These are phyloP conservation scores for Sclerurus mexicanus DNA, from an alignment of 2,113 vertebrate species.

Conservation along the genomic window DNA sequence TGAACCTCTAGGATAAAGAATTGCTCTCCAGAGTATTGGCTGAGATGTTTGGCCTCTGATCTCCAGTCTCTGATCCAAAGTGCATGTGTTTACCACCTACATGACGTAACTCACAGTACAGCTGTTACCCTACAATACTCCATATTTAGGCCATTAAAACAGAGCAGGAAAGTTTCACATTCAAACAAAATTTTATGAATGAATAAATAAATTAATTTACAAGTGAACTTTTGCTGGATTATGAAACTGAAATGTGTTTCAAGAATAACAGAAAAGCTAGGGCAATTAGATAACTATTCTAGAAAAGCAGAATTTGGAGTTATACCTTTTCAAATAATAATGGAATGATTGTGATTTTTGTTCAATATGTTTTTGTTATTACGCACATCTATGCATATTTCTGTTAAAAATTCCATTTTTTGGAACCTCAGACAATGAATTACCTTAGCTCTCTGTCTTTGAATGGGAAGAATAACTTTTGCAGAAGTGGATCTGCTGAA, in stretches of 20 bases:
- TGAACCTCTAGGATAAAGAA: neutral
- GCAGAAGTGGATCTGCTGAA: neutral
- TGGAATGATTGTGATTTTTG: neutral
- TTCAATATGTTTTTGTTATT: neutral
- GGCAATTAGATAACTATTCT: neutral
- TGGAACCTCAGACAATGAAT: neutral
- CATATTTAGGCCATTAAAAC: neutral
- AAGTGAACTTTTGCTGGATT: neutral
- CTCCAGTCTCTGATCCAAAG: neutral
- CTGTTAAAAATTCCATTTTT: neutral
- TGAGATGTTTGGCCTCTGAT: neutral
- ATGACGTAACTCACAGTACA: neutral
- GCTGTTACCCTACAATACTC: neutral
- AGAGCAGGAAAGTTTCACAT: neutral
- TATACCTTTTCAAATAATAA: neutral
- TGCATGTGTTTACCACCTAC: neutral
- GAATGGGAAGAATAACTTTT: neutral
- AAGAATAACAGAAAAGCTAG: neutral
- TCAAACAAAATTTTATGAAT: neutral
- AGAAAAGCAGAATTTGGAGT: neutral
- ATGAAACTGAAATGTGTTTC: neutral
- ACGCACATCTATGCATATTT: neutral
- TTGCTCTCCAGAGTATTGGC: neutral
- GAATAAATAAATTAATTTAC: neutral
- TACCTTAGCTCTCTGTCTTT: neutral